These are phyloP conservation scores for Xestobium rufovillosum DNA, from an alignment of 2,888 invertebrate genomes.

Conservation along the genomic window DNA sequence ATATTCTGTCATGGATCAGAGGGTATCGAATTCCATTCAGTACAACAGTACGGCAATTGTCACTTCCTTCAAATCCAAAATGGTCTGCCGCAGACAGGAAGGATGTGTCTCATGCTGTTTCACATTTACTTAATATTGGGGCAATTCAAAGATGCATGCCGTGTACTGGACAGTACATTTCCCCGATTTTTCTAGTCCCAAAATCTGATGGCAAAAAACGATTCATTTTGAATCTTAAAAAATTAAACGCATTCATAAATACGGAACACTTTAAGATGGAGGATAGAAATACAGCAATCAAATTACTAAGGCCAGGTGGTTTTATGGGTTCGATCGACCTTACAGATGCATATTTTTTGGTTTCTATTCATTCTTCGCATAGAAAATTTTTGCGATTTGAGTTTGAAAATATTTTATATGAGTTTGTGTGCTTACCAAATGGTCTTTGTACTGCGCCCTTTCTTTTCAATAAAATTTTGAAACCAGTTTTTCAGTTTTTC, in stretches of 20 bases:
- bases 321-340: conserved; percentile 17
- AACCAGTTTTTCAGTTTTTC: conserved; percentile 21
- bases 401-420: conserved; percentile 22
- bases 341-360: conserved; percentile 18
- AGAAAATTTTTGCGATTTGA: conserved; percentile 25
- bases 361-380: conserved; percentile 19
- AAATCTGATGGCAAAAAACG: conserved; percentile 9
- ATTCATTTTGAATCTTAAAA: conserved; percentile 15
- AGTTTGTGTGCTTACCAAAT: conserved; percentile 24
- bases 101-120: too few species aligned
- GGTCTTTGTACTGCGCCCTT: conserved; percentile 24
- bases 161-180: conserved; percentile 15
- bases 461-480: conserved; percentile 27
- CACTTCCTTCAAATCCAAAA: conserved; percentile 4
- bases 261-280: conserved; percentile 23
- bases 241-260: conserved; percentile 20
- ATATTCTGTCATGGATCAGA: conserved; percentile 8
- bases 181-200: conserved; percentile 13
- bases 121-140: too few species aligned
- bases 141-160: conserved; percentile 6
- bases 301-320: conserved; percentile 17
- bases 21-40: conserved; percentile 6
- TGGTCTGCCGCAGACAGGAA: conserved; percentile 10
- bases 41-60: too few species aligned
- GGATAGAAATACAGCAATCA: conserved; percentile 17